Evolutionary conservation across 2,113 vertebrate species (phyloP).

Genomic region (Ceratotherium simum): DNA sequence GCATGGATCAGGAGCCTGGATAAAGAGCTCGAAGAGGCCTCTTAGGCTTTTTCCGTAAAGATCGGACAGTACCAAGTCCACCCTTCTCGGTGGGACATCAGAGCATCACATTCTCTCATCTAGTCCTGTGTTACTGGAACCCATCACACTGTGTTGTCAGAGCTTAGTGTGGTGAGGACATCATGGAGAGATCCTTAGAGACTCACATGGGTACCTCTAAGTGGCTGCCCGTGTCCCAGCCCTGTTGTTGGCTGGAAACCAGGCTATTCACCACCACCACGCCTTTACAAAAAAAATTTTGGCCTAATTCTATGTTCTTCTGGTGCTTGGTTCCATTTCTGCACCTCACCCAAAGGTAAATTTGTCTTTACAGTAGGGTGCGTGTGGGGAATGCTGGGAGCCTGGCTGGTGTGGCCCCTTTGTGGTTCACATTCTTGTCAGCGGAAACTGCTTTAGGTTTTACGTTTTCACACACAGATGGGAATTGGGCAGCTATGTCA

Average conservation of each 20-base stretch:
- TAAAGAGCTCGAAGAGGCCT: fast-evolving
- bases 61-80: no score
- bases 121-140: neutral
- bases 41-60: neutral
- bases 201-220: neutral
- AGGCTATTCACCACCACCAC: neutral
- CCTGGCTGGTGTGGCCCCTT: neutral
- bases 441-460: neutral
- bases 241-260: neutral
- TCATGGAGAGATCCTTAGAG: neutral
- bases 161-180: neutral
- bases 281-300: neutral
- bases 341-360: neutral
- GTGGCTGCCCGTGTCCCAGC: neutral
- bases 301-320: neutral
- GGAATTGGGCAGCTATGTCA: neutral
- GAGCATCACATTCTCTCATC: neutral
- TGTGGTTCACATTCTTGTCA: neutral
- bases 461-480: neutral
- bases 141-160: neutral
- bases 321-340: neutral
- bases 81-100: neutral
- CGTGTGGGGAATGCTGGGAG: neutral
- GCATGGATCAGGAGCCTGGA: neutral
- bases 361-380: neutral